These are phyloP conservation scores for Mormyrops attenuatus DNA, from an alignment of 2,797 vertebrate species.

Conservation along the genomic window DNA sequence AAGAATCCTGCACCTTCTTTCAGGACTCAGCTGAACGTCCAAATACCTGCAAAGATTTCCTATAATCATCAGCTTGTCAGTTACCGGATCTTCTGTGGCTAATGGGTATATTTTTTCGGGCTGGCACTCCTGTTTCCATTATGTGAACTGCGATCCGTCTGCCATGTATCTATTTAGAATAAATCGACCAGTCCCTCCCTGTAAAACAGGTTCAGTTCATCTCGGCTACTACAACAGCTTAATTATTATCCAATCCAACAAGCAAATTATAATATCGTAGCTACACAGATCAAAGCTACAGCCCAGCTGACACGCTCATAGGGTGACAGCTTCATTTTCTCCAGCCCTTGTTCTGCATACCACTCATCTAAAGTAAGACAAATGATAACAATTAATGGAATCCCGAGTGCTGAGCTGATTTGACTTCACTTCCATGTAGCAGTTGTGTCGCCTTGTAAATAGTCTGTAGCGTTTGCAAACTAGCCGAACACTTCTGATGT, in stretches of 20 bases:
- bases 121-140: neutral
- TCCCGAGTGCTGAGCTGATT: neutral
- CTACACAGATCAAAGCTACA: neutral
- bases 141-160: neutral
- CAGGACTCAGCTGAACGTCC: neutral
- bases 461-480: neutral
- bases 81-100: neutral
- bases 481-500: neutral
- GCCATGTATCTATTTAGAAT: neutral
- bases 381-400: conserved; percentile 4
- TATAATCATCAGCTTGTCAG: neutral
- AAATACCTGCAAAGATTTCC: neutral
- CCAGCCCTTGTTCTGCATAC: neutral
- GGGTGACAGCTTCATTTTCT: neutral
- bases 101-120: neutral
- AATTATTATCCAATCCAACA: neutral
- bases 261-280: neutral
- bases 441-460: neutral
- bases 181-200: neutral
- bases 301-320: neutral
- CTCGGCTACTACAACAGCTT: neutral
- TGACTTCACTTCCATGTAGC: neutral
- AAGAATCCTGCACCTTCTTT: neutral
- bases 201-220: neutral
- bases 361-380: neutral